A percentile compares a stretch with the other conserved stretches of the same genome.
Conservation (phyloP, 1,140 invertebrate species). For the Physella acuta region DNA sequence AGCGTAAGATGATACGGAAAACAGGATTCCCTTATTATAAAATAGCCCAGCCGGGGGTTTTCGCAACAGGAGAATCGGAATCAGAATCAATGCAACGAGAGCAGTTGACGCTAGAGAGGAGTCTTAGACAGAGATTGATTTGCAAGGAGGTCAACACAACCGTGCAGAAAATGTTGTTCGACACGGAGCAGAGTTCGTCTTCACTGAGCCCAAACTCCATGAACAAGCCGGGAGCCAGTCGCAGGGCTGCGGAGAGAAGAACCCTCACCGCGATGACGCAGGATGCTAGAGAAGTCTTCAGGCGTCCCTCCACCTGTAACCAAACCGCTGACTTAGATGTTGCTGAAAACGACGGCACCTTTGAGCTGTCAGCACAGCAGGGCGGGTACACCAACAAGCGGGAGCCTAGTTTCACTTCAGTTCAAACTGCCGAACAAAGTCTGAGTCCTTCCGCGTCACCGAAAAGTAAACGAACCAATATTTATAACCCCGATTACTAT, state of each 20-base stretch:
- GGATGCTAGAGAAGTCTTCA: too few relatives aligned
- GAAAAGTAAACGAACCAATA: neutral
- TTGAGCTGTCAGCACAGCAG: neutral
- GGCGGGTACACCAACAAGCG: too few relatives aligned
- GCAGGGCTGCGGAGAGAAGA: too few relatives aligned
- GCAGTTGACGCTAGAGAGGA: neutral
- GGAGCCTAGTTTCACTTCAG: neutral
- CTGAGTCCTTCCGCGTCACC: neutral
- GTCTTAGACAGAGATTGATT: neutral
- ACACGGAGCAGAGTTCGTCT: slow-evolving; percentile 15
- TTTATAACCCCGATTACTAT: slow-evolving; percentile 15
- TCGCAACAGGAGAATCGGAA: slow-evolving; percentile 6
- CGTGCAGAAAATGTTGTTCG: slow-evolving; percentile 7
- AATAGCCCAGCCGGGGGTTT: neutral
- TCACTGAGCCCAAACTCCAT: neutral
- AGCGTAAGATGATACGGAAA: too few relatives aligned
- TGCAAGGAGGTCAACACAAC: slow-evolving; percentile 7
- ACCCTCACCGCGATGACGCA: too few relatives aligned
- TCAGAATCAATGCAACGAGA: slow-evolving; percentile 1
- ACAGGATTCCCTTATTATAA: too few relatives aligned
- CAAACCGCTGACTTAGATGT: too few relatives aligned
- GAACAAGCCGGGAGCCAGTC: neutral
- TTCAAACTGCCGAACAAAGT: neutral
- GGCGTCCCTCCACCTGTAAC: neutral
- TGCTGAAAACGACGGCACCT: neutral